Evolutionary conservation across 2,797 vertebrate genomes (phyloP).

Genomic region (Poecilia gillii): DNA sequence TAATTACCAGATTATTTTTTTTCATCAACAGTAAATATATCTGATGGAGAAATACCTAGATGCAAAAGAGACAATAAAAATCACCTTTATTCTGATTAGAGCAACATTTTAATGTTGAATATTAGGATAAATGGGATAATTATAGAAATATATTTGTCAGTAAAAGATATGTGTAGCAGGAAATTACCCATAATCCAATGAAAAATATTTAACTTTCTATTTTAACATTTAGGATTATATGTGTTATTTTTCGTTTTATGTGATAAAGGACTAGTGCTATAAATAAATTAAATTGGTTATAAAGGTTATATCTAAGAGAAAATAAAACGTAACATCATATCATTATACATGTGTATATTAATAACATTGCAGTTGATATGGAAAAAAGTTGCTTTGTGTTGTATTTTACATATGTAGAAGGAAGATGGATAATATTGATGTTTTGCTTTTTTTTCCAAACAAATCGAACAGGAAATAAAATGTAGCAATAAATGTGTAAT

Average conservation of each 20-base stretch:
- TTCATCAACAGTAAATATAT: not conserved
- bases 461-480: not conserved
- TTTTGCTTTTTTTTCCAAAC: not conserved
- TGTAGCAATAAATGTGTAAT: not conserved
- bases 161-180: not conserved
- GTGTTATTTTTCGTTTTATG: not conserved
- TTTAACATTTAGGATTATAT: not conserved
- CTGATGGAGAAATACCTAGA: not conserved
- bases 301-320: not conserved
- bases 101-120: not conserved
- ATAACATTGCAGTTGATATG: not conserved
- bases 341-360: not conserved
- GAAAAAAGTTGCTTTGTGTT: not conserved
- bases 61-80: not conserved
- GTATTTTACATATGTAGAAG: not conserved
- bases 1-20: not conserved
- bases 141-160: not conserved
- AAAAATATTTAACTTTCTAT: not conserved
- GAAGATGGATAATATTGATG: not conserved
- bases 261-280: not conserved
- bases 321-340: not conserved
- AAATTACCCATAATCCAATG: not conserved
- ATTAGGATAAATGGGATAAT: not conserved
- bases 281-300: not conserved
- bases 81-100: not conserved